Percentiles rank a stretch among this genome's conserved stretches.
Conservation (phyloP, 2,113 vertebrate species). For the Albula goreensis region DNA sequence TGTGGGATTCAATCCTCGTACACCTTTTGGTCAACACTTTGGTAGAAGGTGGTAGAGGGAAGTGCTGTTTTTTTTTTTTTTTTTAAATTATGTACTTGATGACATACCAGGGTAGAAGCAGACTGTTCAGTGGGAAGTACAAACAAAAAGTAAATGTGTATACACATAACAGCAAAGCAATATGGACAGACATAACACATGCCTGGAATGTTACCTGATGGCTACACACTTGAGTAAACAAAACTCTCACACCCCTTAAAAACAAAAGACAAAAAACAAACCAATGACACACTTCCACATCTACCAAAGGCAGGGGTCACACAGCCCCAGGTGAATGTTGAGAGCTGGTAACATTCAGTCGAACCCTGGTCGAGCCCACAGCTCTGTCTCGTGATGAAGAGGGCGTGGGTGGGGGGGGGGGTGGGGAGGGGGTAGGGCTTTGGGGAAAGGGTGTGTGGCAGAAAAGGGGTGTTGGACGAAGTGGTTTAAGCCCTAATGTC, state of each 20-base stretch:
- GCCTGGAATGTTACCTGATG: conserved; percentile 40
- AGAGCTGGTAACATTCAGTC: conserved; percentile 20
- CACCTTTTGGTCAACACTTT: conserved; percentile 34
- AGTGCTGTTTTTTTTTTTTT: neutral
- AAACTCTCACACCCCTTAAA: conserved; percentile 18
- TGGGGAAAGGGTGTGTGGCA: conserved; percentile 17
- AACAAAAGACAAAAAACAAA: conserved; percentile 23
- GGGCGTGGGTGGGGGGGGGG: neutral
- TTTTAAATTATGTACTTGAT: neutral
- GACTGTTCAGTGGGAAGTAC: neutral
- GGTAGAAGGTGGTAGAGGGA: conserved; percentile 11
- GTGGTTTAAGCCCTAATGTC: conserved; percentile 33
- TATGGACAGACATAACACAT: conserved; percentile 17
- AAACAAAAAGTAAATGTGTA: neutral
- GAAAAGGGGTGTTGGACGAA: conserved; percentile 53
- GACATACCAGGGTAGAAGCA: conserved; percentile 19
- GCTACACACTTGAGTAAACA: conserved; percentile 10
- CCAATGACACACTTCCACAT: conserved; percentile 1
- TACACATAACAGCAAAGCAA: neutral
- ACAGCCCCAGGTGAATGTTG: conserved; percentile 16
- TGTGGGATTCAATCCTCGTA: conserved; percentile 3
- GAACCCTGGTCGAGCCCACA: conserved; percentile 37
- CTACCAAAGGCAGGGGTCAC: conserved; percentile 28
- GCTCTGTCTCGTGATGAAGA: neutral
- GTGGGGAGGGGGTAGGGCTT: conserved; percentile 8